These are phyloP conservation scores for Macaria notata DNA, from an alignment of 2,888 invertebrate species.

Conservation along the genomic window DNA sequence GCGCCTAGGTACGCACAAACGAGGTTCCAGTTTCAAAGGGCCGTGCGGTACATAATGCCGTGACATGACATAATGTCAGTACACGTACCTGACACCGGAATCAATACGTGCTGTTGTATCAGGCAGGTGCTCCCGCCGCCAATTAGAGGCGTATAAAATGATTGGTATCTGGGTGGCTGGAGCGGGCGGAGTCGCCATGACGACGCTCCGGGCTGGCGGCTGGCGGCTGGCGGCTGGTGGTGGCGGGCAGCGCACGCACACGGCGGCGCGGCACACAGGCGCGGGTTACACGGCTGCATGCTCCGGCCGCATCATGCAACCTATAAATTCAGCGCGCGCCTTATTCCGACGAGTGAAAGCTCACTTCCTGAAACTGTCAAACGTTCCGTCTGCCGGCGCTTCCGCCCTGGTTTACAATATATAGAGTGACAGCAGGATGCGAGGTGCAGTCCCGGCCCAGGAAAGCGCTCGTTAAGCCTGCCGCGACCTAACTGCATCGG, in stretches of 20 bases:
- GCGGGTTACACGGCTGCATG: conserved; percentile 57
- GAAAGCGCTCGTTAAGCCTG: conserved; percentile 56
- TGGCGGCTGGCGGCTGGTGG: background rate
- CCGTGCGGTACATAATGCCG: background rate
- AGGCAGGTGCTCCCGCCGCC: conserved; percentile 12
- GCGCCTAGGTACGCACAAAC: background rate
- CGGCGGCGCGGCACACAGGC: conserved; percentile 42
- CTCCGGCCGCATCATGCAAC: conserved; percentile 43
- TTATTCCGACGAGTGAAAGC: conserved; percentile 47
- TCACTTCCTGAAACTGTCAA: conserved; percentile 25
- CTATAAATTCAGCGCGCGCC: conserved; percentile 42
- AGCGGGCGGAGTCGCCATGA: conserved; percentile 64
- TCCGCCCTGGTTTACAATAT: conserved; percentile 45
- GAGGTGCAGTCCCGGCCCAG: conserved; percentile 53
- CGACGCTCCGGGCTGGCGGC: conserved; percentile 62
- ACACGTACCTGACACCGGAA: conserved; percentile 5
- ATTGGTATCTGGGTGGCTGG: conserved; percentile 23
- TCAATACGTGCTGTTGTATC: conserved; percentile 16
- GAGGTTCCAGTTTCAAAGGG: background rate
- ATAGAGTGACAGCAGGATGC: conserved; percentile 46
- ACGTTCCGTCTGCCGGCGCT: conserved; percentile 34
- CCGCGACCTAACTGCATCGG: conserved; percentile 56
- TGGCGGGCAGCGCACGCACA: background rate
- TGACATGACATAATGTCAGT: background rate
- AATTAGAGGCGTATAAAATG: conserved; percentile 20